Evolutionary conservation across 2,797 vertebrate genomes (phyloP).

Genomic region (Sparus aurata): DNA sequence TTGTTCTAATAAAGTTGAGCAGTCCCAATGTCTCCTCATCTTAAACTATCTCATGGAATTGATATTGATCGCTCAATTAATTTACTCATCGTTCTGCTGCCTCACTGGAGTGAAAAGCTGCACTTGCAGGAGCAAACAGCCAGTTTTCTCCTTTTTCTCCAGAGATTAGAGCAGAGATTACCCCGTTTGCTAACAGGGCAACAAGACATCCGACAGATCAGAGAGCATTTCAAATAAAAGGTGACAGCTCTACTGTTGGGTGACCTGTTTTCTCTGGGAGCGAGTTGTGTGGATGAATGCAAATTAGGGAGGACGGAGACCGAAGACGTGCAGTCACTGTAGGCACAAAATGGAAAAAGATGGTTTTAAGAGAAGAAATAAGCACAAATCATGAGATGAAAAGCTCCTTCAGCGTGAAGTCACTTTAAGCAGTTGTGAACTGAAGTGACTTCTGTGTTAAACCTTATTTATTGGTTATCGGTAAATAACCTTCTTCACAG

Average conservation of each 20-base stretch:
- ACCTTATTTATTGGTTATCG: too few species aligned
- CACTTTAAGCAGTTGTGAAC: background rate
- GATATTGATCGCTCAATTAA: background rate
- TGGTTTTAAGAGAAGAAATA: background rate
- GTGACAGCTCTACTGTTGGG: conserved; percentile 1
- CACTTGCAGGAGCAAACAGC: background rate
- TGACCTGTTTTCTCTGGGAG: background rate
- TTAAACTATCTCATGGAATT: too few species aligned
- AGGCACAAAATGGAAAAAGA: background rate
- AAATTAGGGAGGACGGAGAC: background rate
- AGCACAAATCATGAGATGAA: too few species aligned
- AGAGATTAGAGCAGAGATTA: background rate
- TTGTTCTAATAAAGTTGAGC: background rate
- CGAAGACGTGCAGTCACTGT: background rate
- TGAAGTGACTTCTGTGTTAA: background rate
- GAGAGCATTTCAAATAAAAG: background rate
- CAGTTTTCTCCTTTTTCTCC: background rate
- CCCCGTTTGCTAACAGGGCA: background rate
- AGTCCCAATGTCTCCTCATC: background rate
- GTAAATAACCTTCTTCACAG: too few species aligned
- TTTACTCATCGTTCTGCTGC: background rate
- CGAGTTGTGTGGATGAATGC: conserved; percentile 2
- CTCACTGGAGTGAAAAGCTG: background rate
- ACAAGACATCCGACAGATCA: background rate
- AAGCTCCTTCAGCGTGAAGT: too few species aligned